phyloP scores from a whole-genome alignment of 1,140 invertebrate species.

The Cyphomyrmex costatus region DNA sequence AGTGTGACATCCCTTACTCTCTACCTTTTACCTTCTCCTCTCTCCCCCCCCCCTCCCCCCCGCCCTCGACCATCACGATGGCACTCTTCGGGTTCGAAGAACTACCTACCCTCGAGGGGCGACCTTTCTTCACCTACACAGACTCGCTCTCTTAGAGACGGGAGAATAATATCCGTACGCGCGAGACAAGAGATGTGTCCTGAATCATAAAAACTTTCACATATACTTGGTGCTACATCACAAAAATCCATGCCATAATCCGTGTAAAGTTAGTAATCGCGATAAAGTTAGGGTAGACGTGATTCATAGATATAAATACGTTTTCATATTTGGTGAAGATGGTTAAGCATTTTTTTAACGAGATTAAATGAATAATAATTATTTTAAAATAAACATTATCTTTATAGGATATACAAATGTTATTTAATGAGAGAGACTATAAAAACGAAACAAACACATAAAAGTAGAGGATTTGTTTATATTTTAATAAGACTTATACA shows the following conservation, averaged over 20 bases:
- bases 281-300: not conserved
- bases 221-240: not conserved
- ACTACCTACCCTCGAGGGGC: conserved; percentile 66
- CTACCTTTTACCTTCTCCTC: conserved; percentile 74
- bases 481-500: not conserved
- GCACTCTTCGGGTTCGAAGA: conserved; percentile 63
- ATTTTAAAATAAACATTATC: not conserved
- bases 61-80: conserved; percentile 5
- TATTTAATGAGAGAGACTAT: not conserved
- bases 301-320: not conserved
- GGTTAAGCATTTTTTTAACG: not conserved
- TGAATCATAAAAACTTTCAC: conserved; percentile 38
- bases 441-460: not conserved
- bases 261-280: not conserved
- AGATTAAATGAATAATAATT: not conserved
- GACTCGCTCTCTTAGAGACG: conserved; percentile 11
- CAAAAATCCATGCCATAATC: conserved; percentile 14
- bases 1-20: conserved; percentile 77
- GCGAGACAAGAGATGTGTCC: not conserved
- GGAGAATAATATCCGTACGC: conserved; percentile 52
- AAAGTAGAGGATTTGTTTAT: not conserved
- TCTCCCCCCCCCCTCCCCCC: not conserved
- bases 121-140: conserved; percentile 54
- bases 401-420: not conserved
- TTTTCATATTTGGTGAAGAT: not conserved